These are phyloP conservation scores for Lepidocolaptes lacrymiger DNA, from an alignment of 2,797 vertebrate genomes.

Conservation along the genomic window DNA sequence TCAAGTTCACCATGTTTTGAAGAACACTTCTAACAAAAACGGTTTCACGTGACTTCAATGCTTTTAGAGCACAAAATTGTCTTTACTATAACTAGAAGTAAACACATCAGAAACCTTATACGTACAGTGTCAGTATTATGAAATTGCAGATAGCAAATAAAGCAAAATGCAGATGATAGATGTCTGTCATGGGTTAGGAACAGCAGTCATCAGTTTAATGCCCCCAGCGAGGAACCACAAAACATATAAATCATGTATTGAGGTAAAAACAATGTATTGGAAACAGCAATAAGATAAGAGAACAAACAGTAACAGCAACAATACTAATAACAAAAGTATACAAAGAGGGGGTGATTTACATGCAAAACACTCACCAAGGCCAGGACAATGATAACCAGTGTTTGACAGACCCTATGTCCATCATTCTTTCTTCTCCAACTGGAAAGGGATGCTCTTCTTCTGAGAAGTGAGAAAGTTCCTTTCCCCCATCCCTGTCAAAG, in stretches of 20 bases:
- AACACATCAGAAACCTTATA: not conserved
- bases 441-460: not conserved
- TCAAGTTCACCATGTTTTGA: not conserved
- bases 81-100: not conserved
- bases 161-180: not conserved
- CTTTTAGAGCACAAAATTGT: not conserved
- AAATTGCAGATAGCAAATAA: not conserved
- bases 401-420: not conserved
- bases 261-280: not conserved
- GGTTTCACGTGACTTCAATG: not conserved
- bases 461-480: not conserved
- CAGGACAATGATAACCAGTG: not conserved
- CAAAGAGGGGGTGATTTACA: not conserved
- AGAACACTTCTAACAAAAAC: not conserved
- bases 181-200: not conserved
- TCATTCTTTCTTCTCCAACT: too few relatives aligned
- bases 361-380: not conserved
- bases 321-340: not conserved
- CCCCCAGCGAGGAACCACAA: not conserved
- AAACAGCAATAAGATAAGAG: not conserved
- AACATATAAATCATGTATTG: not conserved
- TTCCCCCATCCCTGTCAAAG: not conserved
- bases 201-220: not conserved
- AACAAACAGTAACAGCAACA: not conserved
- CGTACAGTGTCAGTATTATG: not conserved